Conservation (phyloP, 30 jellyfish, hydroid and myxozoan genomes). For the Haliclystus octoradiatus region DNA sequence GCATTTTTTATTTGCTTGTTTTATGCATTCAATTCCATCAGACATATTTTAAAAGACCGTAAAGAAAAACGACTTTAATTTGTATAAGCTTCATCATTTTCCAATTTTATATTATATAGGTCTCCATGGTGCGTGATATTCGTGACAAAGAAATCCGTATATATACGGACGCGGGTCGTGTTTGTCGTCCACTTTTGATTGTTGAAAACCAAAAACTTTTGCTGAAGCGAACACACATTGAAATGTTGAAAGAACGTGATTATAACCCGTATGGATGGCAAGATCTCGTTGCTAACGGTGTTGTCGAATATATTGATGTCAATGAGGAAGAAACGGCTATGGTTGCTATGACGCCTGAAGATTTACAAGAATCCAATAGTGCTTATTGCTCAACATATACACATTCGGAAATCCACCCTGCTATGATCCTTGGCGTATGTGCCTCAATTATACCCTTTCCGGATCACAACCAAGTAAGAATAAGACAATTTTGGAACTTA, state of each 20-base stretch:
- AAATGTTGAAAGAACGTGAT: conserved; percentile 81
- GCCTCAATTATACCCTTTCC: conserved; percentile 99
- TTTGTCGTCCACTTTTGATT: conserved; percentile 95
- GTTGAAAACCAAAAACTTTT: conserved; percentile 93
- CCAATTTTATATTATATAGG: too few relatives aligned
- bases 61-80: too few relatives aligned
- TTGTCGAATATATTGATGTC: conserved; percentile 95
- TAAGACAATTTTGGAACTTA: too few relatives aligned
- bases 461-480: conserved; percentile 99
- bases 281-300: conserved; percentile 97
- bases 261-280: conserved; percentile 91
- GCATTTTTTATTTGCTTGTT: too few relatives aligned
- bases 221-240: conserved; percentile 82
- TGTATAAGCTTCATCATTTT: too few relatives aligned
- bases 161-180: conserved; percentile 99
- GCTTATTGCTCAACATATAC: conserved; percentile 91
- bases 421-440: conserved; percentile 99
- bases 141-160: conserved; percentile 97
- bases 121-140: conserved; percentile 96
- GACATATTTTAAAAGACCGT: too few relatives aligned
- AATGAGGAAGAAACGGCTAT: conserved; percentile 98
- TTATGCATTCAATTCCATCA: too few relatives aligned
- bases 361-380: conserved; percentile 40
- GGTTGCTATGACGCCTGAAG: conserved; percentile 99
- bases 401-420: conserved; percentile 98